Conservation (phyloP, 2,113 vertebrate genomes). For the Perca flavescens region DNA sequence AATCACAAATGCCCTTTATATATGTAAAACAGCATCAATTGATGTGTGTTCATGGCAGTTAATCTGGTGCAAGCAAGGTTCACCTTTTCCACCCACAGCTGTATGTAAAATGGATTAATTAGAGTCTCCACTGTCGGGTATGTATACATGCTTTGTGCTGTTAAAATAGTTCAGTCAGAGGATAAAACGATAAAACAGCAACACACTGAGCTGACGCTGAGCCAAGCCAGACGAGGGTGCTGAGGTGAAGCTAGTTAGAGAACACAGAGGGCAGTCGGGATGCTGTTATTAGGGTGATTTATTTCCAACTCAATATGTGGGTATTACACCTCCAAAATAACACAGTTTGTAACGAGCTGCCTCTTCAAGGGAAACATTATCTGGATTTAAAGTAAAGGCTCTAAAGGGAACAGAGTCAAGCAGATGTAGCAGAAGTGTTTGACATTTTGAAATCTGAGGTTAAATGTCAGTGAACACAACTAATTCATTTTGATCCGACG, state of each 20-base stretch:
- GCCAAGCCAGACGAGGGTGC: slow-evolving; percentile 65
- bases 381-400: background rate
- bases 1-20: slow-evolving; percentile 26
- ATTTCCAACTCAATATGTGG: background rate
- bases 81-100: background rate
- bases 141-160: background rate
- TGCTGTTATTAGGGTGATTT: background rate
- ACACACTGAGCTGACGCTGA: slow-evolving; percentile 25
- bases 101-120: slow-evolving; percentile 18
- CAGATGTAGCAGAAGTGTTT: background rate
- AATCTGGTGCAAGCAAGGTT: background rate
- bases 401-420: background rate
- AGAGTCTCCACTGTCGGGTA: background rate
- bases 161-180: slow-evolving; percentile 2
- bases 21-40: slow-evolving; percentile 7
- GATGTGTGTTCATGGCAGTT: background rate
- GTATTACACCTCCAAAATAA: background rate
- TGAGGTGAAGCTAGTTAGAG: slow-evolving; percentile 55
- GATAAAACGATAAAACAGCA: background rate
- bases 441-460: slow-evolving; percentile 23
- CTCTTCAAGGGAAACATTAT: background rate
- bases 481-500: slow-evolving; percentile 26
- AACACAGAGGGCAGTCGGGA: slow-evolving; percentile 2
- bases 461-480: slow-evolving; percentile 27
- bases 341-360: background rate